Base-by-base conservation (phyloP, 1,140 invertebrate species). In the Ridgeia piscesae region DNA sequence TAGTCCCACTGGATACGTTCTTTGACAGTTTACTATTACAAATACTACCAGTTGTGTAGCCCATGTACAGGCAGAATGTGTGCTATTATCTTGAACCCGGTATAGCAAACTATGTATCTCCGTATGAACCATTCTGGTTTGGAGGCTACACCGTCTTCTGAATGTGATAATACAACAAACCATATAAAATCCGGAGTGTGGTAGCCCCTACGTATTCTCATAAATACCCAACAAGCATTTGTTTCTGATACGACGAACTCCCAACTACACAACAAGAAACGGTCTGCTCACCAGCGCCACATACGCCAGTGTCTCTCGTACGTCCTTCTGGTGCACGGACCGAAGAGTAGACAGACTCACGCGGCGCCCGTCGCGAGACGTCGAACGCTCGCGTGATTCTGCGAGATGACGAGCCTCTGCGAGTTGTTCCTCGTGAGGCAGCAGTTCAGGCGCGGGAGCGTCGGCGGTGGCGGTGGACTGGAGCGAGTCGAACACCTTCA, bases 401-500 rank as follows among this genome's bases (percentile, higher is more conserved):
- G 48, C 48, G 48, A 8, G n/a, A 1, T 89, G 9, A 27, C 33
- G 91, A 6, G 31, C 48, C 14, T 92, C 42, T 6, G 91, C 42
- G 50, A 58, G 31, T 58, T n/a, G 33, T 14, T 88, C 9, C 17
- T 92, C 77, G 35, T 58, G 35, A 6, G 6, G 31, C 1, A 11
- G 31, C n/a, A 92, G 0, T 27, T 92, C 42, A 31, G 48, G 21
- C 42, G 77, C 21, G 77, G 91, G n/a, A 92, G 33, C 27, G 27
- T 33, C 91, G 33, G 33, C 8, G 42, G 48, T 17, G 31, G n/a
- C 91, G 77, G n/a, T n/a, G n/a, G n/a, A n/a, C n/a, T n/a, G n/a
- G n/a, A 0, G 35, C 33, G 50, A 17, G 35, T 92, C 35, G 1
- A 77, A 50, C 42, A 92, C 50, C 88, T 92, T 92, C 27, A 92